These are phyloP conservation scores for Montipora capricornis DNA, from an alignment of 64 coral and sea anemone species.

Conservation along the genomic window DNA sequence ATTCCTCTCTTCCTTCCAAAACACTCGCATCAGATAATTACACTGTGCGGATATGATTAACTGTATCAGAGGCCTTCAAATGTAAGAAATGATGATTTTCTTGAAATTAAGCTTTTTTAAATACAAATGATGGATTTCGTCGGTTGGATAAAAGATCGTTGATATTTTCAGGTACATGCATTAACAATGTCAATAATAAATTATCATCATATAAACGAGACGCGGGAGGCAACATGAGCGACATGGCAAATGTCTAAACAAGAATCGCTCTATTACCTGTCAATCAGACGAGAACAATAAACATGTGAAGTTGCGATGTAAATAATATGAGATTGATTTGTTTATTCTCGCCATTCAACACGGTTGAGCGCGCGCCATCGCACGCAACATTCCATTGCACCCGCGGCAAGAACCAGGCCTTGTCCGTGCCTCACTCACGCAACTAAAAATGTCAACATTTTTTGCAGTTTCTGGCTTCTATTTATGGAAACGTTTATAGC, in stretches of 20 bases:
- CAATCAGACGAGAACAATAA: conserved; percentile 29
- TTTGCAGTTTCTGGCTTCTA: not conserved
- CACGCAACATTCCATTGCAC: conserved; percentile 29
- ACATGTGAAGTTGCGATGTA: conserved; percentile 35
- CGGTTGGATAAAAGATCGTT: no score
- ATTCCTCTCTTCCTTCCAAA: no score
- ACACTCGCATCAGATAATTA: no score
- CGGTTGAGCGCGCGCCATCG: conserved; percentile 27
- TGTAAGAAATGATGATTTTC: no score
- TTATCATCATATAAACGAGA: not conserved
- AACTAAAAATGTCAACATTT: not conserved
- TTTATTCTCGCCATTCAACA: conserved; percentile 29
- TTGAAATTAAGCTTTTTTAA: no score
- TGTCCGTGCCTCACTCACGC: not conserved
- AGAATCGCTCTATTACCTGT: not conserved
- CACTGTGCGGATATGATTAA: no score
- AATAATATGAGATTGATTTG: conserved; percentile 41
- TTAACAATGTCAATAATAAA: no score
- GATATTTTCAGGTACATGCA: no score
- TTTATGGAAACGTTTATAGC: not conserved
- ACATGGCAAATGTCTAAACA: not conserved
- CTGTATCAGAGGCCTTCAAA: no score
- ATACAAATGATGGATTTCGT: no score
- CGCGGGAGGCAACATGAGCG: not conserved
- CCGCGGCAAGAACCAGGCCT: conserved; percentile 12